phyloP scores from a whole-genome alignment of 2,113 vertebrate species.

The Chloebia gouldiae region DNA sequence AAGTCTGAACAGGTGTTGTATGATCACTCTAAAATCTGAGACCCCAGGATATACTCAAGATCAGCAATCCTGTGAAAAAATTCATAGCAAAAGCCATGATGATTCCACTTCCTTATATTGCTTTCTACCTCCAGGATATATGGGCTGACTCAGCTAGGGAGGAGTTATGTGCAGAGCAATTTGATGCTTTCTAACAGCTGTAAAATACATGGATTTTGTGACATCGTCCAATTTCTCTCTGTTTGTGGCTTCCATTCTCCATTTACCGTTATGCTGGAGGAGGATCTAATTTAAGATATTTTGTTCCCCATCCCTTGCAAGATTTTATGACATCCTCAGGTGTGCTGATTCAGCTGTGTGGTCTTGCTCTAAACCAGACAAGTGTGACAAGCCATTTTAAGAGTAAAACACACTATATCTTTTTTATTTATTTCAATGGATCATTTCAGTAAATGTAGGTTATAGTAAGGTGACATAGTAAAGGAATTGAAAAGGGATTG shows the following conservation, averaged over 20 bases:
- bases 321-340: not conserved
- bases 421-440: conserved; percentile 1
- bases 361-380: not conserved
- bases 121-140: not conserved
- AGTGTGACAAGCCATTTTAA: not conserved
- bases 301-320: not conserved
- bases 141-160: not conserved
- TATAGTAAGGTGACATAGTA: not conserved
- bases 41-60: not conserved
- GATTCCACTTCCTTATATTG: not conserved
- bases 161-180: not conserved
- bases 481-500: not conserved
- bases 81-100: not conserved
- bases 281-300: conserved; percentile 28
- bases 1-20: not conserved
- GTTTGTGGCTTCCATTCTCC: not conserved
- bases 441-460: not conserved
- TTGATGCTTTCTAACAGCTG: not conserved
- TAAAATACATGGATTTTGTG: not conserved
- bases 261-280: not conserved
- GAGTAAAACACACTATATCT: not conserved
- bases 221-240: not conserved
- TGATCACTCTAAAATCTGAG: not conserved
- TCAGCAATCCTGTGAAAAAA: not conserved
- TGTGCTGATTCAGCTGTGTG: conserved; percentile 5